Evolutionary conservation across 2,888 invertebrate genomes (phyloP), one percentile per base, ranked within the genome.

Genomic region (Leucophora obtusa): DNA sequence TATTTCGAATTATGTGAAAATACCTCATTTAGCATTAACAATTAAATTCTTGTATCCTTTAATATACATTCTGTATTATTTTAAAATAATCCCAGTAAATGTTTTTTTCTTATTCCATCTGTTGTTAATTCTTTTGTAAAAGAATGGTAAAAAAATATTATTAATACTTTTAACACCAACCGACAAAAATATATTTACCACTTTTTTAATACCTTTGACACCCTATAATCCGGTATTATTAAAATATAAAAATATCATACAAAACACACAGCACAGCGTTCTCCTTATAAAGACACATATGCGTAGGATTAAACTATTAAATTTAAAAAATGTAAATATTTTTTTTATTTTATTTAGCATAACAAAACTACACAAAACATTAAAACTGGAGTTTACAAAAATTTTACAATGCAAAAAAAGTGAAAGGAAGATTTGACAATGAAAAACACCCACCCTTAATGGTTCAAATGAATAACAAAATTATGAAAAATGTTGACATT

Each of bases 281-380:
- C 62, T 58, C 17, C 28, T 17, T n/a, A 47, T 53, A 56, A 83
- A 85, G 85, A 84, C 86, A 84, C 88, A 87, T 88, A 87, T 86
- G 88, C 86, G 84, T 84, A 84, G 86, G 89, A 88, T 88, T 88
- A 89, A 88, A 87, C 87, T 86, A 86, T 87, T 89, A 85, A 85
- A 84, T 86, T 84, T 84, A 85, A 86, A 87, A 87, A 87, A 85
- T 87, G 84, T 86, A 78, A 78, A 74, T 72, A 68, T 75, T 62
- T 65, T 72, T 74, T 74, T 73, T n/a, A n/a, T n/a, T 65, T 66
- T 77, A 28, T 28, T 70, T 66, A 69, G 54, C 74, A 74, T 73
- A 80, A 82, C 66, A 77, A 76, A 74, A 78, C 70, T 54, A 56
- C 17, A 68, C 54, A 68, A 66, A 79, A 21, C 50, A 70, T 59